Percentiles rank a stretch among this genome's conserved stretches.
phyloP scores from a whole-genome alignment of 2,113 vertebrate genomes.

The Actenoides lindsayi region DNA sequence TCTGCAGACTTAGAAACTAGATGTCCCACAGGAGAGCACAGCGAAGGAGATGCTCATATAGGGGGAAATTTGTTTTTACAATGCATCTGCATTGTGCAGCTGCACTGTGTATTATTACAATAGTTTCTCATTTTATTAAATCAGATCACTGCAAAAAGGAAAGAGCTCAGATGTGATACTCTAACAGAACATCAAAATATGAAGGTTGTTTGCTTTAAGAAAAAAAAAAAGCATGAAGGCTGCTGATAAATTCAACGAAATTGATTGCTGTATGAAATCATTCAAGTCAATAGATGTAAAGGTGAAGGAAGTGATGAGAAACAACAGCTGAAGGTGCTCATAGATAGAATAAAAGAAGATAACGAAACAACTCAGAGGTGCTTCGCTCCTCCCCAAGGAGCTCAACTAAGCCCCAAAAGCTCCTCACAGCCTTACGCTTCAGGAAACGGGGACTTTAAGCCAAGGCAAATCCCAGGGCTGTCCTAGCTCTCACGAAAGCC shows the following conservation, averaged over 20 bases:
- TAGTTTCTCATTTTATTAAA: constrained; percentile 15
- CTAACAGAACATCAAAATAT: constrained; percentile 7
- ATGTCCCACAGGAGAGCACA: not conserved
- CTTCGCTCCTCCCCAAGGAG: not conserved
- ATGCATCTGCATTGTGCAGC: not conserved
- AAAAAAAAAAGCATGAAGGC: not conserved
- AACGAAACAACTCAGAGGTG: not conserved
- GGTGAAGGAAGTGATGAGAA: not conserved
- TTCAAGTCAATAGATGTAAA: not conserved
- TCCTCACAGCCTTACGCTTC: not conserved
- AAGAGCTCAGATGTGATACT: not conserved
- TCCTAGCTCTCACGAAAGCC: not conserved
- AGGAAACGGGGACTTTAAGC: not conserved
- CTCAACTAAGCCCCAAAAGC: not conserved
- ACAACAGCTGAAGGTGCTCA: not conserved
- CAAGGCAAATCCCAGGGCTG: not conserved
- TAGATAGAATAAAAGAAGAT: not conserved
- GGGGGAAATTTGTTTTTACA: not conserved
- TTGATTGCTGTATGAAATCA: not conserved
- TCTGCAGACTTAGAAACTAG: constrained; percentile 18
- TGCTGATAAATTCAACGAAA: constrained; percentile 3
- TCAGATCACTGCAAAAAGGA: not conserved
- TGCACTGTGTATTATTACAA: constrained; percentile 20
- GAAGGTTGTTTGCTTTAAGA: not conserved
- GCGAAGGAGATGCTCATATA: not conserved